Base-by-base conservation (phyloP, 1,140 invertebrate genomes). In the Drosophila mayri region DNA sequence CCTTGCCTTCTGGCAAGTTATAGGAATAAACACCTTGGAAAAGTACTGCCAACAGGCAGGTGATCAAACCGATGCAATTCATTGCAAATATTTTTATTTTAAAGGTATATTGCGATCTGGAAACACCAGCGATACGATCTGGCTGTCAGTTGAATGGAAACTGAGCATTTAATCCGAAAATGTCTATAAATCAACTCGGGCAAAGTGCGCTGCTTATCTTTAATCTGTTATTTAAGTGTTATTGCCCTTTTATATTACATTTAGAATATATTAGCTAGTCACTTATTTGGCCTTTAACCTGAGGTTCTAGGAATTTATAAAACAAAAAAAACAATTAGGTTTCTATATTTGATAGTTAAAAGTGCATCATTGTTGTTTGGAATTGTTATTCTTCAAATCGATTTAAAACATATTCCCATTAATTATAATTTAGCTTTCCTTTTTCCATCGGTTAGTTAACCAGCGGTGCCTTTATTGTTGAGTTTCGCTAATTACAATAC, bases 1-100 rank as follows among this genome's bases (percentile, higher is more conserved):
- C 81, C 16, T 68, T 70, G 7, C 78, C 58, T 43, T 90, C 90
- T 0, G 76, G 71, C 9, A 81, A 61, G 16, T 44, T 25, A 44
- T 16, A 25, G 12, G 18, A 59, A 61, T 11, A 11, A 37, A 30
- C 41, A 11, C 11, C 18, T 11, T 4, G 20, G 2, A 38, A 8
- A 14, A 59, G 12, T 18, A n/a, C 40, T 12, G 41, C 28, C 40
- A 66, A 6, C 0, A 76, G 52, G 22, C 46, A 59, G n/a, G n/a
- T 22, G 16, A 57, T 11, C 0, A 37, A 32, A 16, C n/a, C 22
- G 3, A 61, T 12, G 1, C 2, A 0, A 9, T 37, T 18, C 71
- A 55, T 76, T 57, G 40, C 6, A 9, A 43, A 43, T 40, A 5
- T 12, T 32, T 18, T 12, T 14, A 30, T n/a, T 4, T 50, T 1